Evolutionary conservation across 2,797 vertebrate genomes (phyloP), one percentile per base, ranked within the genome.

Genomic region (Chiroxiphia lanceolata): DNA sequence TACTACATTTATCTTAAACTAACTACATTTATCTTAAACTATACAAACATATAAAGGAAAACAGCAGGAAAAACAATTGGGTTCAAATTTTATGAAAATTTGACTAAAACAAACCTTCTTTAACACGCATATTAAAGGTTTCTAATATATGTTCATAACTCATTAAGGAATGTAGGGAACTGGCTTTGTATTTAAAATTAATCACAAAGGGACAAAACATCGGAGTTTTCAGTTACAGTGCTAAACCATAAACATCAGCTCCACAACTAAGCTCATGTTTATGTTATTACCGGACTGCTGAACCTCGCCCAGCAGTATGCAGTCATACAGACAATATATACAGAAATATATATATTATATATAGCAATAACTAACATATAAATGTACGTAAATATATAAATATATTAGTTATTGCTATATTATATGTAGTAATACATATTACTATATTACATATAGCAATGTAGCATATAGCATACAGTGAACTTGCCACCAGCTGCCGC

Each of bases 41-140:
- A 57, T 2, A 31, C 17, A 56, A 59, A 22, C 15, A 34, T 7
- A 42, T 10, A 45, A 50, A 65, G 20, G 15, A 70, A 88, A 78
- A n/a, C 0, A 0, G 5, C 8, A 63, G 13, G 9, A 34, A 48
- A 56, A 87, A n/a, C 18, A 75, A n/a, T 0, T 13, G 14, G 21
- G 34, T 76, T 60, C 27, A 60, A 79, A 51, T 34, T 18, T 53
- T 25, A 68, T 6, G 31, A 82, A 69, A 4, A 61, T 45, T 4
- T 57, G 13, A 25, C 33, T 44, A 50, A 21, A 56, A 21, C 4
- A 68, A 57, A 50, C 5, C 4, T 61, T 31, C 31, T 81, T 74
- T 26, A 67, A 44, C 6, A 22, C 5, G 5, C 2, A 17, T 15
- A 15, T 26, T n/a, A 53, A 63, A 68, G 8, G 18, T 12, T 38